phyloP scores from a whole-genome alignment of 2,113 vertebrate genomes.

The Labeo catla region DNA sequence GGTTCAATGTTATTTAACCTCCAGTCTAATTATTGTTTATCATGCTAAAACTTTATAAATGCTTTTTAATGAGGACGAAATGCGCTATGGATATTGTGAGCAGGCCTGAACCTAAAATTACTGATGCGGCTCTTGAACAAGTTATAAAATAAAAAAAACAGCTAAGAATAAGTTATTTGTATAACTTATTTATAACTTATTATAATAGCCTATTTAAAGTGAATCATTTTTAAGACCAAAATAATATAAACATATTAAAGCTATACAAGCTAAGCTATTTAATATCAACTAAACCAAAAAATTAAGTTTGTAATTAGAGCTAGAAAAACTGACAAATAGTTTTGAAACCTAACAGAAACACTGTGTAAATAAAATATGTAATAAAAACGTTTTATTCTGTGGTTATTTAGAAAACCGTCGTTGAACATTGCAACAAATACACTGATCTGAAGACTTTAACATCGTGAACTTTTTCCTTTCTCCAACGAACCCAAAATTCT shows the following conservation, averaged over 20 bases:
- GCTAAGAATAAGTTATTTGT: too few relatives aligned
- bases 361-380: background rate
- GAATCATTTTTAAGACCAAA: background rate
- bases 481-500: too few relatives aligned
- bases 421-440: background rate
- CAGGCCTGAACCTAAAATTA: background rate
- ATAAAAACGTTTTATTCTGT: background rate
- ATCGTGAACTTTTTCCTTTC: background rate
- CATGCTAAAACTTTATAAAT: background rate
- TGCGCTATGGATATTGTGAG: background rate
- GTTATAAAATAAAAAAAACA: background rate
- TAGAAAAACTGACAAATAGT: background rate
- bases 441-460: background rate
- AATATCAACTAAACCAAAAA: background rate
- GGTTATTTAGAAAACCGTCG: background rate
- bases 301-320: background rate
- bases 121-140: background rate
- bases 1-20: background rate
- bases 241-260: background rate
- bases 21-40: background rate
- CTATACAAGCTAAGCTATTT: background rate
- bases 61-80: conserved; percentile 13
- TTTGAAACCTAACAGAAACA: background rate
- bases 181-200: background rate
- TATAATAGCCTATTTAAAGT: background rate